Conservation (phyloP, 2,888 invertebrate genomes). For the Ditula angustiorana region DNA sequence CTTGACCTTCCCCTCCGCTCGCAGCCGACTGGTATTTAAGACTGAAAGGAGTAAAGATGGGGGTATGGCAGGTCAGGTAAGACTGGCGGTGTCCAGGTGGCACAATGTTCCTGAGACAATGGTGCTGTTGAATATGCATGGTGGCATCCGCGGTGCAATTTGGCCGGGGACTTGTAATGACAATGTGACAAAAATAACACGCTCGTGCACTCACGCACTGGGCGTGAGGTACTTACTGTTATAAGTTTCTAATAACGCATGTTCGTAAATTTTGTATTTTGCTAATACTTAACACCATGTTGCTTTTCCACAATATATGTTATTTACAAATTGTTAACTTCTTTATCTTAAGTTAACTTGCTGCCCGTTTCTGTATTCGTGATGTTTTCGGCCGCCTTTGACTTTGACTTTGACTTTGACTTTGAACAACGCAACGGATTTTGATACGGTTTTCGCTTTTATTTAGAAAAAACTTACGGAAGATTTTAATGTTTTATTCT, state of each 20-base stretch:
- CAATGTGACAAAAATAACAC: conserved; percentile 81
- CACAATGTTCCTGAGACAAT: conserved; percentile 78
- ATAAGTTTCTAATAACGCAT: not conserved
- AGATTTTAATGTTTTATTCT: too few relatives aligned
- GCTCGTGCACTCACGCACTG: conserved; percentile 46
- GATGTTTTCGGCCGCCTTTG: too few relatives aligned
- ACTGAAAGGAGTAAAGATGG: conserved; percentile 9
- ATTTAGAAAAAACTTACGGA: too few relatives aligned
- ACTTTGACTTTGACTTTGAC: too few relatives aligned
- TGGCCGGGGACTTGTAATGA: conserved; percentile 78
- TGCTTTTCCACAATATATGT: too few relatives aligned
- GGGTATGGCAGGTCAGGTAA: conserved; percentile 49
- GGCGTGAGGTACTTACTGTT: conserved; percentile 26
- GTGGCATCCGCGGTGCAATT: conserved; percentile 77
- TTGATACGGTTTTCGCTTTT: too few relatives aligned
- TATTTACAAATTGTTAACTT: too few relatives aligned
- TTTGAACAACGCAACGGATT: too few relatives aligned
- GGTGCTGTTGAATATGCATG: conserved; percentile 78
- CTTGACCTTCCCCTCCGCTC: conserved; percentile 46
- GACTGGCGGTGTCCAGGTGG: conserved; percentile 59
- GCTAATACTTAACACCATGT: too few relatives aligned
- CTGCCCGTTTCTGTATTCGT: too few relatives aligned
- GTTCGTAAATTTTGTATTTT: too few relatives aligned
- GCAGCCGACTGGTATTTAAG: not conserved
- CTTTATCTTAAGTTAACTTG: too few relatives aligned